Conservation (phyloP, 2,797 vertebrate species). For the Chelmon rostratus region DNA sequence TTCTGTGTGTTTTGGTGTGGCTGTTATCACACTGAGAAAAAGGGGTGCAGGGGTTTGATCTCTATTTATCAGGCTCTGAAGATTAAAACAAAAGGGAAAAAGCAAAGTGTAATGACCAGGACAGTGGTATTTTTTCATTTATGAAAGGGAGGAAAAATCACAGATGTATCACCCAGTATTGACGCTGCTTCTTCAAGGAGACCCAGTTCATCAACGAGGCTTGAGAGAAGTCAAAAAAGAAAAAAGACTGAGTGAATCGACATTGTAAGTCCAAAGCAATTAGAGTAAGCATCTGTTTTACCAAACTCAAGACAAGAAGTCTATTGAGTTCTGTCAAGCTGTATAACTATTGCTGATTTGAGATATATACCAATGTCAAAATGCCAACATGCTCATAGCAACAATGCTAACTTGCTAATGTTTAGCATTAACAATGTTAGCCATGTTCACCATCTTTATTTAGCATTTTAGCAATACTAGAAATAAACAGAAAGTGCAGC, state of each 20-base stretch:
- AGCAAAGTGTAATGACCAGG: not conserved
- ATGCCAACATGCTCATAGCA: not conserved
- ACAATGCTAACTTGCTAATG: not conserved
- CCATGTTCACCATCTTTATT: not conserved
- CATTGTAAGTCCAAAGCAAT: not conserved
- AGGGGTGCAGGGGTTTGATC: not conserved
- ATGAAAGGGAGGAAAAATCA: not conserved
- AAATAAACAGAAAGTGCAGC: not conserved
- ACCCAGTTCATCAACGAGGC: slow-evolving; percentile 83
- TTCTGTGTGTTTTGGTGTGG: not conserved
- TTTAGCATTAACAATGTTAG: not conserved
- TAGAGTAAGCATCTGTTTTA: not conserved
- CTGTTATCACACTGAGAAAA: not conserved
- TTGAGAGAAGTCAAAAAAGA: slow-evolving; percentile 45
- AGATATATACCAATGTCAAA: not conserved
- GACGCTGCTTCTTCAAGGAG: slow-evolving; percentile 87
- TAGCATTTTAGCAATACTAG: not conserved
- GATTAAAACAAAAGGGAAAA: not conserved
- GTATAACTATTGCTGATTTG: too few species aligned
- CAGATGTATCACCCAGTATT: slow-evolving; percentile 80
- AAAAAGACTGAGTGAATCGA: not conserved
- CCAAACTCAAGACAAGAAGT: not conserved
- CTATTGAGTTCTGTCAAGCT: not conserved
- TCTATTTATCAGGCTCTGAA: not conserved
- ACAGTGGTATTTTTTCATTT: not conserved